Conservation (phyloP, 1,140 invertebrate genomes). For the Cherax quadricarinatus region DNA sequence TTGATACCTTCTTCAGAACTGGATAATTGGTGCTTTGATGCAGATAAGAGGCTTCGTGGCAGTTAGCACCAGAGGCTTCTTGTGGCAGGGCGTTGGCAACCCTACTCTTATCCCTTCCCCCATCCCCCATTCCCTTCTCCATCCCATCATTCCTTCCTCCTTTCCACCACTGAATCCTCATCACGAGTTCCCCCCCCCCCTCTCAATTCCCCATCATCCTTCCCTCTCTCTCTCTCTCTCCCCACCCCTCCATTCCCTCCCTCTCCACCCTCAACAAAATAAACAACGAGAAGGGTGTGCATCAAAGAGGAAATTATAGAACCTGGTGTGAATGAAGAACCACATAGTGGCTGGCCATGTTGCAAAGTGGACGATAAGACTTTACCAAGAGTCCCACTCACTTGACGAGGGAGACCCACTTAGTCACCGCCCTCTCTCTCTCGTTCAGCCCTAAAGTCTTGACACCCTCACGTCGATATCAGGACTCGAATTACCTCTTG, state of each 20-base stretch:
- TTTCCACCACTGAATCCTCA: too few relatives aligned
- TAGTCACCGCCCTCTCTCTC: not conserved
- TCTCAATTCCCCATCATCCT: not conserved
- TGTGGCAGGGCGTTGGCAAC: not conserved
- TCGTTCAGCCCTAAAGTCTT: not conserved
- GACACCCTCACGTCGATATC: not conserved
- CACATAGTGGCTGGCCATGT: conserved; percentile 20
- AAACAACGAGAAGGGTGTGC: conserved; percentile 9
- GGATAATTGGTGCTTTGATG: not conserved
- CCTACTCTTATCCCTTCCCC: not conserved
- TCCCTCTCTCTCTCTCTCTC: too few relatives aligned
- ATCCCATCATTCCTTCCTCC: too few relatives aligned
- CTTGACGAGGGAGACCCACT: not conserved
- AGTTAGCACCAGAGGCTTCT: not conserved
- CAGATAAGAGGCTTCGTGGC: not conserved
- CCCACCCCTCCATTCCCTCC: too few relatives aligned
- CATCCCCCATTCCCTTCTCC: not conserved
- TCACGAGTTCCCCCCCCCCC: not conserved
- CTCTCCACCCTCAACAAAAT: not conserved
- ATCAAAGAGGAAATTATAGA: conserved; percentile 16
- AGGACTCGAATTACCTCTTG: not conserved
- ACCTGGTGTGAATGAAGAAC: conserved; percentile 9
- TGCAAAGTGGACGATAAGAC: conserved; percentile 36
- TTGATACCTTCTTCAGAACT: not conserved
- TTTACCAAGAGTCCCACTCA: not conserved